Conservation (phyloP, 2,113 vertebrate genomes). For the Petaurus breviceps region DNA sequence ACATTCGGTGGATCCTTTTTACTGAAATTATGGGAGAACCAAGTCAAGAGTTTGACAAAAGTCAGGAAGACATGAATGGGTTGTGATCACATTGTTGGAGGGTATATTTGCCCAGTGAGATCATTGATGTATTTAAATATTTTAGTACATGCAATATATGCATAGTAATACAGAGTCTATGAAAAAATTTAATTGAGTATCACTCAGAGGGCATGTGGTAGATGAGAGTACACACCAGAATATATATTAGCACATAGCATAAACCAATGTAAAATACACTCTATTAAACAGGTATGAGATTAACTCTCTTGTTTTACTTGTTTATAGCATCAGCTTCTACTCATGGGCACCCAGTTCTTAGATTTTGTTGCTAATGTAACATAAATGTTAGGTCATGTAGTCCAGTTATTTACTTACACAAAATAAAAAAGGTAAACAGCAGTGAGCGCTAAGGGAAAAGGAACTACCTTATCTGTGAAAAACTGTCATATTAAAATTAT, state of each 20-base stretch:
- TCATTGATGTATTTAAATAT: not conserved
- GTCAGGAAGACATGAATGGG: not conserved
- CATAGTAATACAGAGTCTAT: not conserved
- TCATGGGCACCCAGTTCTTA: conserved; percentile 26
- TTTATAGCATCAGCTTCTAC: conserved; percentile 34
- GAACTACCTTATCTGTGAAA: not conserved
- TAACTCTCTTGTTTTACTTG: conserved; percentile 36
- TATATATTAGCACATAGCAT: not conserved
- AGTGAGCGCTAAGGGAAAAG: not conserved
- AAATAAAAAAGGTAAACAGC: not conserved
- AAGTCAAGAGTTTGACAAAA: not conserved
- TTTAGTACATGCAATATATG: not conserved
- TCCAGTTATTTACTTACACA: conserved; percentile 3
- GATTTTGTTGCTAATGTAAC: not conserved
- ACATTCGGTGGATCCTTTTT: not conserved
- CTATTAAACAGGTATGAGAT: conserved; percentile 18
- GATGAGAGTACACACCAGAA: not conserved
- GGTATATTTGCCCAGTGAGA: not conserved
- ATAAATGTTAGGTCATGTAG: not conserved
- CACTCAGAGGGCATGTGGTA: not conserved
- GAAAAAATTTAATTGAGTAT: not conserved
- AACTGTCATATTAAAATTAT: not conserved
- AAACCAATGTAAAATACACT: conserved; percentile 21
- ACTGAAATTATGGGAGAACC: not conserved
- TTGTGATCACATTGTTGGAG: not conserved